phyloP scores from a whole-genome alignment of 1,140 invertebrate species.

The Pollicipes pollicipes region DNA sequence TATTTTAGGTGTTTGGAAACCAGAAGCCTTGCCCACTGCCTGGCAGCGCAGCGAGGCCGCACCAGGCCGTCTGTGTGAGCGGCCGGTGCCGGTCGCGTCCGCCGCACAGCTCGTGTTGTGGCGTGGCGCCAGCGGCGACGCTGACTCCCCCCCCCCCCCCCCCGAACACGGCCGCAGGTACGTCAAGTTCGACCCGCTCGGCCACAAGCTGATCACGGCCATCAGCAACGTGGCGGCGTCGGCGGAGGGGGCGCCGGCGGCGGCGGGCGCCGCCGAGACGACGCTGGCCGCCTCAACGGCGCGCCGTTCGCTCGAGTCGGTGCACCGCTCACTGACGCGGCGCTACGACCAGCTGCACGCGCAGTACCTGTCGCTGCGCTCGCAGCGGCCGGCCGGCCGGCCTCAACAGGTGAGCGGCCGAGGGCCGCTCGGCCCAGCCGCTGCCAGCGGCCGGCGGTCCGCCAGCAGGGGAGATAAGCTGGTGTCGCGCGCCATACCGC shows the following conservation, averaged over 20 bases:
- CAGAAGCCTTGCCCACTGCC: too few relatives aligned
- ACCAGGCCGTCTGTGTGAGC: too few relatives aligned
- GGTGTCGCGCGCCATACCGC: too few relatives aligned
- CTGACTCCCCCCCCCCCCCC: too few relatives aligned
- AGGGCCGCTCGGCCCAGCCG: too few relatives aligned
- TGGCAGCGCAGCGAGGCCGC: too few relatives aligned
- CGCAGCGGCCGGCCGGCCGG: not conserved
- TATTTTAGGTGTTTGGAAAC: too few relatives aligned
- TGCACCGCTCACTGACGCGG: not conserved
- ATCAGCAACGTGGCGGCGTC: slow-evolving; percentile 41
- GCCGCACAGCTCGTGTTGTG: too few relatives aligned
- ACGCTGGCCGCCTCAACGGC: not conserved
- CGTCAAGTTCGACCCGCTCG: slow-evolving; percentile 64
- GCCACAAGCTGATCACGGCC: slow-evolving; percentile 65
- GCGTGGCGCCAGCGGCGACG: too few relatives aligned
- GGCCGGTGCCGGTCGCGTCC: too few relatives aligned
- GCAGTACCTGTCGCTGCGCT: slow-evolving; percentile 5
- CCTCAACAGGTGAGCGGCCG: not conserved
- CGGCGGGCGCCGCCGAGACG: not conserved
- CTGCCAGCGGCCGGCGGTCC: too few relatives aligned
- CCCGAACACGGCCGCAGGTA: slow-evolving; percentile 36
- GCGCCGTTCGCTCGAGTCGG: not conserved
- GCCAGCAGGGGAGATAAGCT: too few relatives aligned
- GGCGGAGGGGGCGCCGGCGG: not conserved
- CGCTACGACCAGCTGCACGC: slow-evolving; percentile 3